Base-by-base conservation (phyloP, 2,888 invertebrate species). In the Rhingia campestris region DNA sequence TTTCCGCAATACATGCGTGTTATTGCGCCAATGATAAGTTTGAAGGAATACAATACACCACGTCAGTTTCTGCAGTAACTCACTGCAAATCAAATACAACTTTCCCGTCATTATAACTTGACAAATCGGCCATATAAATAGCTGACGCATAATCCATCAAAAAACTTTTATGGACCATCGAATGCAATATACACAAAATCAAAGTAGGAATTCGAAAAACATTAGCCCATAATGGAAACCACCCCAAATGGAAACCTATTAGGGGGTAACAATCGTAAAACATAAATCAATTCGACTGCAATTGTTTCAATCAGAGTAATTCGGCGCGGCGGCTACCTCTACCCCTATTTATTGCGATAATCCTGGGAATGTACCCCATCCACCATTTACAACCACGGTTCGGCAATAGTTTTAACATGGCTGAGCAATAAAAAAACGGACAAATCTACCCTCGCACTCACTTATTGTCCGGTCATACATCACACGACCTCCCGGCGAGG, bases 221-320 rank as follows among this genome's bases (percentile, higher is more conserved):
- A 76, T 81, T 76, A 30, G 14, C 33, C 61, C 35, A 12, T 43
- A 51, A 49, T 9, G 32, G 47, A 33, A 49, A 1, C 22, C 22
- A 22, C 22, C 22, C 22, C 22, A 76, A 54, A 59, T 45, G n/a
- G 33, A 37, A 1, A 33, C 61, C 77, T 56, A 77, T 77, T 63
- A 51, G 64, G 14, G 22, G 33, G 30, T 10, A 51, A 51, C 64
- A 63, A 56, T 61, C 64, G 37, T 45, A 45, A 35, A 12, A 12
- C 43, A 72, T 66, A 79, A 79, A 79, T 79, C 77, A 79, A 72
- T 72, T 72, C 56, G n/a, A 70, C 58, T 58, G 51, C 77, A 72
- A 59, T 51, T 43, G 58, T 22, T 70, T 79, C 77, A 72, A 51
- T 72, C 64, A 51, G 47, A 51, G 33, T 22, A n/a, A 6, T 14